Base-by-base conservation (phyloP, 2,113 vertebrate species). In the Hippocampus abdominalis region DNA sequence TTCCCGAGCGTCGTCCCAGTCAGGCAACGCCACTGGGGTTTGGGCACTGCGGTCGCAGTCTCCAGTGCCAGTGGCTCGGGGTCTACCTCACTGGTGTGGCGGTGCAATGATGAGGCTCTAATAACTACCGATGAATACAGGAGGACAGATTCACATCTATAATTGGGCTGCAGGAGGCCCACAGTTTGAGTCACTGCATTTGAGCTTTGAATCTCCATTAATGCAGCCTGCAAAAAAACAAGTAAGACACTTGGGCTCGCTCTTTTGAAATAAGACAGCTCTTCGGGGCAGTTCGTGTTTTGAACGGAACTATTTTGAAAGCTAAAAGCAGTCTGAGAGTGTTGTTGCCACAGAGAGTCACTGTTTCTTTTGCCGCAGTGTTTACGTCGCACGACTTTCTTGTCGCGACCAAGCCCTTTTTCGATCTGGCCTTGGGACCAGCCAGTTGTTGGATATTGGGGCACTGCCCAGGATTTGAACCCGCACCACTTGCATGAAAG, bases 101-200 rank as follows among this genome's bases (percentile, higher is more conserved):
- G 81, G 86, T 80, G 84, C 82, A 77, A 70, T 90, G 87, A 90
- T 88, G 88, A 90, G 80, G 88, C 88, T 88, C 87, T 90, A 89
- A 90, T 87, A 86, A 90, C 86, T 87, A 90, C 80, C 80, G 62
- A 78, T 86, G 81, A 81, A 61, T 69, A 71, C 86, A 85, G 74
- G 76, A 78, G 82, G 81, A 85, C 77, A 89, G 75, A 81, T 82
- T 75, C 72, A 71, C 75, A 81, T 86, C 84, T 86, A 82, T 85
- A 86, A 87, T 83, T 87, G 88, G 80, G 75, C 78, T 75, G 70
- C 74, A 72, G 76, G 78, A 86, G 71, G 72, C 65, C 67, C 68
- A 63, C 79, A 62, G 76, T 59, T 81, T 83, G 79, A 86, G 71
- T 82, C 77, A 72, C 71, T 72, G 11, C 20, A 49, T 57, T 53